Conservation (phyloP, 2,113 vertebrate genomes). For the Pelusios castaneus region DNA sequence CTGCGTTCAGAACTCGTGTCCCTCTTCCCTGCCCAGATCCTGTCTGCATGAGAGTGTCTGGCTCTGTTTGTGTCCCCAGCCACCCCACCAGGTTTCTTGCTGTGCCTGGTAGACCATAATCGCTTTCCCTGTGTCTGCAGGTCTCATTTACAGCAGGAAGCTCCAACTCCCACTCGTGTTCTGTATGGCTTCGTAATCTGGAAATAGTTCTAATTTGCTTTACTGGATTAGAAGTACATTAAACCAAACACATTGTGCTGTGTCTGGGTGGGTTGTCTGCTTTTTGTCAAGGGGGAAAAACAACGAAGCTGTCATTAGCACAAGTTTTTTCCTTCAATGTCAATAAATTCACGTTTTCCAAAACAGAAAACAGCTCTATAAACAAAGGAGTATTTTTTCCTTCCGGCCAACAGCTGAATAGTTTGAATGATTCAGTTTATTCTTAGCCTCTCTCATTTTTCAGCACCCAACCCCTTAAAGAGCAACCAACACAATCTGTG, state of each 20-base stretch:
- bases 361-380: conserved; percentile 6
- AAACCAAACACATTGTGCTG: conserved; percentile 14
- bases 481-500: conserved; percentile 3
- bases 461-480: neutral
- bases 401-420: conserved; percentile 2
- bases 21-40: accelerated
- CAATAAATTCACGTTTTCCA: neutral
- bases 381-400: conserved; percentile 16
- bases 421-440: conserved; percentile 9
- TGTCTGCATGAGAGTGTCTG: neutral
- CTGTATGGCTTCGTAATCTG: conserved; percentile 40
- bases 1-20: neutral
- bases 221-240: conserved; percentile 49
- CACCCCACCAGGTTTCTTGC: neutral
- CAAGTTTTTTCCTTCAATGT: neutral
- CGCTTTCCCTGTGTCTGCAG: neutral
- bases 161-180: conserved; percentile 18
- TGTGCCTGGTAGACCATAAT: conserved; percentile 1
- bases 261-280: neutral
- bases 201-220: conserved; percentile 54
- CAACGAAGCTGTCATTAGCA: neutral
- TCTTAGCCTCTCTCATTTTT: conserved; percentile 47
- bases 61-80: neutral
- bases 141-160: neutral
- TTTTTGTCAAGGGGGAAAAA: conserved; percentile 25